Evolutionary conservation across 2,888 invertebrate species (phyloP).

Genomic region (Leptogaster cylindrica): DNA sequence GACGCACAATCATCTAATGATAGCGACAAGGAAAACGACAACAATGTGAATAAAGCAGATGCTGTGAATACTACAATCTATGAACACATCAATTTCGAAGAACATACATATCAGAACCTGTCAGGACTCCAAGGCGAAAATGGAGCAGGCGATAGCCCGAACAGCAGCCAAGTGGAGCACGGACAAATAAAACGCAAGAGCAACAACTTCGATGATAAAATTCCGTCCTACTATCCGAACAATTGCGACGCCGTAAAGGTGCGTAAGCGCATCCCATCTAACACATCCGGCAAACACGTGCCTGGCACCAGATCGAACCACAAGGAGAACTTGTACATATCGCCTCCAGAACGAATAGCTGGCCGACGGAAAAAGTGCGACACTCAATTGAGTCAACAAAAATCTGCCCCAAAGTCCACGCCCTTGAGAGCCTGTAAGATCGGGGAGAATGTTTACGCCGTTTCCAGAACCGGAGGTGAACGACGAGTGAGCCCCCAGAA

Average conservation of each 20-base stretch:
- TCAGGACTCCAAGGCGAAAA: neutral
- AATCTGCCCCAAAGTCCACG: neutral
- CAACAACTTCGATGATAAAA: conserved; percentile 60
- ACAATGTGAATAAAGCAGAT: conserved; percentile 39
- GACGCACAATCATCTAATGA: conserved; percentile 42
- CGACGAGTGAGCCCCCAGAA: conserved; percentile 53
- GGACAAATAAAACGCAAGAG: conserved; percentile 53
- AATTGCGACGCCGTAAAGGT: conserved; percentile 53
- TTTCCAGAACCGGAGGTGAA: conserved; percentile 49
- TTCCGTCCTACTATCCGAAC: conserved; percentile 62
- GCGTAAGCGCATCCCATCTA: conserved; percentile 8
- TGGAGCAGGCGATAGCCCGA: neutral
- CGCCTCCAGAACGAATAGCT: conserved; percentile 58
- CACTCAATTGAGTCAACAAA: neutral
- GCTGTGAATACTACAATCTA: conserved; percentile 55
- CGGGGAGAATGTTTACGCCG: conserved; percentile 59
- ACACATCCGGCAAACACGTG: neutral
- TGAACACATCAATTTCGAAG: conserved; percentile 53
- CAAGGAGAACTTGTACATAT: conserved; percentile 59
- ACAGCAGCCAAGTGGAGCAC: too few species aligned
- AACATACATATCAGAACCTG: conserved; percentile 56
- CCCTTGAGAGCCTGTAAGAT: conserved; percentile 56
- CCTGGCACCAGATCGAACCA: conserved; percentile 49
- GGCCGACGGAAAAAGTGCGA: conserved; percentile 55
- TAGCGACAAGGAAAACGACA: conserved; percentile 48